Evolutionary conservation across 2,888 invertebrate genomes (phyloP).

Genomic region (Xylocampa areola): DNA sequence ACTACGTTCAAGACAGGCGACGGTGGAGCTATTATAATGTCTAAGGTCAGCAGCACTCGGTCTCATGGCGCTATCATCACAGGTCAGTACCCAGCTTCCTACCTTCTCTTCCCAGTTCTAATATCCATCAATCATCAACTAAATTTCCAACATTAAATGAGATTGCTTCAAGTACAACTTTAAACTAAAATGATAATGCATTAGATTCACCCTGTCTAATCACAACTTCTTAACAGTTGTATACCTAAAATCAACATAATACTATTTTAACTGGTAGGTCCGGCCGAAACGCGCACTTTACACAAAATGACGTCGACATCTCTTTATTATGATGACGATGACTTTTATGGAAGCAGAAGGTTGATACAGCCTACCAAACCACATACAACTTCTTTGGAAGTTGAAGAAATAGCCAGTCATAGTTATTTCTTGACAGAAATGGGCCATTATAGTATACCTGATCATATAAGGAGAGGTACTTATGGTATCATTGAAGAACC

Average conservation of each 20-base stretch:
- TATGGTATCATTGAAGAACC: constrained; percentile 88
- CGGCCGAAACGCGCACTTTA: constrained; percentile 91
- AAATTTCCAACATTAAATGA: constrained; percentile 32
- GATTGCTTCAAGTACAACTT: constrained; percentile 43
- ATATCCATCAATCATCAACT: constrained; percentile 59
- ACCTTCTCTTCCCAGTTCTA: constrained; percentile 75
- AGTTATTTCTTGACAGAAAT: constrained; percentile 89
- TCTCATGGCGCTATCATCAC: constrained; percentile 91
- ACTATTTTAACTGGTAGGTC: constrained; percentile 90
- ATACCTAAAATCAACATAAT: constrained; percentile 76
- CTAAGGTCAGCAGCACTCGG: constrained; percentile 90
- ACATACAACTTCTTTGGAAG: constrained; percentile 88
- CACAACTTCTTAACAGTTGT: constrained; percentile 55
- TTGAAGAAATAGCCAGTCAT: constrained; percentile 91
- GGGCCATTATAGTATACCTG: constrained; percentile 83
- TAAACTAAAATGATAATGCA: constrained; percentile 67
- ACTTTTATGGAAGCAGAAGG: constrained; percentile 80
- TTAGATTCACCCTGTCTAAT: constrained; percentile 67
- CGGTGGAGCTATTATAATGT: constrained; percentile 85
- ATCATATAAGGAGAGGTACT: constrained; percentile 81
- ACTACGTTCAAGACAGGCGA: constrained; percentile 88
- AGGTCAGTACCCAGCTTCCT: constrained; percentile 89
- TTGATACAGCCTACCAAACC: constrained; percentile 85
- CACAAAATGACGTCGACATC: constrained; percentile 91
- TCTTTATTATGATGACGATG: constrained; percentile 87